Base-by-base conservation (phyloP, 2,113 vertebrate species). In the Equus przewalskii region DNA sequence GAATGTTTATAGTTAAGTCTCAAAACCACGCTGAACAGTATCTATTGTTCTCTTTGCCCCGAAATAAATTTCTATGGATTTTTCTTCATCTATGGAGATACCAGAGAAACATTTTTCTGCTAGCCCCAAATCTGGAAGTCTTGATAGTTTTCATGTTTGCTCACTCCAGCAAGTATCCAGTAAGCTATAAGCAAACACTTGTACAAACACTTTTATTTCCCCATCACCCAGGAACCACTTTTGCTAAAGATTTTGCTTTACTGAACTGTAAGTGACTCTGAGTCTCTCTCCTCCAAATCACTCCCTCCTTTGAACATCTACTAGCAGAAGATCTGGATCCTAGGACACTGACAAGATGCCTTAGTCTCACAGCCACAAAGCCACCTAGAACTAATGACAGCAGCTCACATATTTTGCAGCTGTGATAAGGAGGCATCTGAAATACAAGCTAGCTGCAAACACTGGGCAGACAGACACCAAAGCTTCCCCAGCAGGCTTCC, bases 171-270 rank as follows among this genome's bases (percentile, higher is more conserved):
- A 91, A 95, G 41, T 80, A 67, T 46, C 26, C 16, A 87, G 70
- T 78, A 64, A 96, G n/a, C 33, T 95, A 36, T 75, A 89, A 79
- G 83, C 8, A 81, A 91, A 92, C 41, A 36, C 26, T 56, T 26
- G 85, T 70, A 46, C 26, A 85, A 88, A 86, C 33, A 82, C 21
- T 69, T 90, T 49, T 46, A 62, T n/a, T 89, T 41, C n/a, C 72
- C 18, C 33, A 26, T 93, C 19, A 82, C n/a, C 36, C 72, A 79
- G 73, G 67, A 92, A 82, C 1, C n/a, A 92, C 36, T 87, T 89
- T 30, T 62, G 36, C 26, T 78, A 2, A 94, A 92, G 36, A 28
- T 49, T 72, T 72, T 49, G 78, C 28, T 89, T 95, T 69, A 46
- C 30, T 49, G 28, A 62, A 85, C 19, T 81, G 36, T 76, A 88